Evolutionary conservation across 2,888 invertebrate species (phyloP).

Genomic region (Epsilonema sp.): DNA sequence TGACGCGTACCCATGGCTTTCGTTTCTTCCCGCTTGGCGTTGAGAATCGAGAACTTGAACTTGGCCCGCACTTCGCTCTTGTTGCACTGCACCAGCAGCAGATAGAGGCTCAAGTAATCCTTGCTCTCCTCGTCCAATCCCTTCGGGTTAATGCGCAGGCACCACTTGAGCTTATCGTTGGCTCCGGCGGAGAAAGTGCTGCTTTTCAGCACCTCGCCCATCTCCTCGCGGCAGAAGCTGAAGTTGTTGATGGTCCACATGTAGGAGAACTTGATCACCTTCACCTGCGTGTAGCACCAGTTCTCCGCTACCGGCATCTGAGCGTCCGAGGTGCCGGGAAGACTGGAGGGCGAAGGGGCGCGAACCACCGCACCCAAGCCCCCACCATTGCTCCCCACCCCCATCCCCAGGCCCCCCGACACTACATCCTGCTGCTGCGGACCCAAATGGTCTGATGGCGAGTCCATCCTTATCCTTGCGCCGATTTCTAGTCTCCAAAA

Average conservation of each 20-base stretch:
- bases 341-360: conserved; percentile 41
- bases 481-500: too few relatives aligned
- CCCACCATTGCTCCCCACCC: too few relatives aligned
- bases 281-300: conserved; percentile 99
- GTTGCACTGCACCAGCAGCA: conserved; percentile 96
- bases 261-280: conserved; percentile 99
- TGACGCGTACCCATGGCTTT: conserved; percentile 78
- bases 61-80: conserved; percentile 99
- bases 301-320: conserved; percentile 77
- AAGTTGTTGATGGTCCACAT: conserved; percentile 99
- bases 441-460: too few relatives aligned
- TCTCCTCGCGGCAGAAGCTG: conserved; percentile 99
- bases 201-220: conserved; percentile 98
- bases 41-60: conserved; percentile 99
- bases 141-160: conserved; percentile 97
- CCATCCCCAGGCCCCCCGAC: background rate
- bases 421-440: background rate
- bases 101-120: conserved; percentile 95
- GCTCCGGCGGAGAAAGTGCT: conserved; percentile 97
- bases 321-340: conserved; percentile 46
- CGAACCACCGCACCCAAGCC: conserved; percentile 20
- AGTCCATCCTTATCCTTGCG: too few relatives aligned
- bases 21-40: conserved; percentile 98
- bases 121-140: conserved; percentile 99
- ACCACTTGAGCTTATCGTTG: conserved; percentile 99